Evolutionary conservation across 1,140 invertebrate species (phyloP).

Genomic region (Drosophila hydei): DNA sequence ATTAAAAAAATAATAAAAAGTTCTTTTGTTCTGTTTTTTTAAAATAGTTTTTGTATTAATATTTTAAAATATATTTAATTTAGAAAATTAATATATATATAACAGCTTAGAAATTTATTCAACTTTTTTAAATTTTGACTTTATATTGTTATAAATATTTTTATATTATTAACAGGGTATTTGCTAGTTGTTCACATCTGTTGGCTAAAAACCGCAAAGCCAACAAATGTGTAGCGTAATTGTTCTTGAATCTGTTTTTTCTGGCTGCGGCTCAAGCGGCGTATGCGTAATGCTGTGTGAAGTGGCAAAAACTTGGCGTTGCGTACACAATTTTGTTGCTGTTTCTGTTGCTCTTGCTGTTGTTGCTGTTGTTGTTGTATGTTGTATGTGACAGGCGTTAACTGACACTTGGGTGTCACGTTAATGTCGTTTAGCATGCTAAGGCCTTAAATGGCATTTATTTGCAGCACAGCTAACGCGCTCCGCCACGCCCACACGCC

Average conservation of each 20-base stretch:
- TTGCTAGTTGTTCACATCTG: not conserved
- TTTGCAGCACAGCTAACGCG: constrained; percentile 52
- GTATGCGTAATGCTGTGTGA: constrained; percentile 57
- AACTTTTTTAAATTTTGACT: too few relatives aligned
- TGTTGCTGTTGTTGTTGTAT: constrained; percentile 28
- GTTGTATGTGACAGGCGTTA: constrained; percentile 67
- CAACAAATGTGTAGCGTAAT: constrained; percentile 53
- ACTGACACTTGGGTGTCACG: constrained; percentile 73
- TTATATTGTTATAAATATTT: too few relatives aligned
- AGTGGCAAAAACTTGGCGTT: constrained; percentile 27
- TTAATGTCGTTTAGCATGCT: constrained; percentile 80
- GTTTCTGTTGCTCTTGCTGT: not conserved
- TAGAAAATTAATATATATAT: too few relatives aligned
- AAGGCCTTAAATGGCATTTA: constrained; percentile 80
- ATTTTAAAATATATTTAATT: too few relatives aligned
- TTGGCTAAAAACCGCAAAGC: not conserved
- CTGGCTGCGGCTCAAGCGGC: constrained; percentile 37
- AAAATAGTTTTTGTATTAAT: too few relatives aligned
- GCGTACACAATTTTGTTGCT: not conserved
- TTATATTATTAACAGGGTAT: not conserved
- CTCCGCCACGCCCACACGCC: not conserved
- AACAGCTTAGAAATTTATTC: too few relatives aligned
- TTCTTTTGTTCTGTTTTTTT: too few relatives aligned
- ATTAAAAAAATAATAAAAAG: too few relatives aligned
- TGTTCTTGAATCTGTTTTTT: constrained; percentile 43